Conservation (phyloP, 2,113 vertebrate species). For the Hippocampus barbouri region DNA sequence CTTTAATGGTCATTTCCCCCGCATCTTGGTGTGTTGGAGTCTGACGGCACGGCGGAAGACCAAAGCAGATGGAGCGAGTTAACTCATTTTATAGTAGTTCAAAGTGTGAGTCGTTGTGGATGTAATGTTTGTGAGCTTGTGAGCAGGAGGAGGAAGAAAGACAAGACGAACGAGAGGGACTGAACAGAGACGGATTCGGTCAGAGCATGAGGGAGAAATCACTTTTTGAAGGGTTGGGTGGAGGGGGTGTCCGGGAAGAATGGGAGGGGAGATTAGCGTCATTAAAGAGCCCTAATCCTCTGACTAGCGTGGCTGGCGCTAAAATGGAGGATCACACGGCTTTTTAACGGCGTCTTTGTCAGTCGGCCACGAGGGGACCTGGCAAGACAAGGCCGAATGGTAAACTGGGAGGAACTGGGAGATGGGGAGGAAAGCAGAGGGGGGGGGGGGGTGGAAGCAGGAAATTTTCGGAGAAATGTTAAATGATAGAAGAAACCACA, state of each 20-base stretch:
- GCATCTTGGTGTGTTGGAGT: background rate
- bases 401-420: conserved; percentile 53
- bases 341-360: conserved; percentile 84
- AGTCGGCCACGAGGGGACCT: conserved; percentile 74
- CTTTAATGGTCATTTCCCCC: background rate
- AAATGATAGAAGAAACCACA: conserved; percentile 79
- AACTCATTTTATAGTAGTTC: background rate
- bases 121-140: conserved; percentile 31
- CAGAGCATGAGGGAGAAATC: conserved; percentile 41
- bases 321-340: conserved; percentile 85
- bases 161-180: conserved; percentile 9
- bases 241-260: conserved; percentile 65
- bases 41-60: background rate
- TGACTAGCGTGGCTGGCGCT: conserved; percentile 83
- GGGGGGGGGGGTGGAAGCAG: conserved; percentile 24
- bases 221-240: conserved; percentile 44
- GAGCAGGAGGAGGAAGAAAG: conserved; percentile 25
- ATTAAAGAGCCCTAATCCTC: conserved; percentile 93
- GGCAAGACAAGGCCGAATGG: conserved; percentile 75
- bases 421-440: conserved; percentile 11
- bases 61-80: conserved; percentile 9
- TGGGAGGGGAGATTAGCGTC: conserved; percentile 84
- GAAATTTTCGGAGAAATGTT: conserved; percentile 83
- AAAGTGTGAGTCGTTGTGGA: conserved; percentile 13
- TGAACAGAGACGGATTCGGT: conserved; percentile 37